Conservation (phyloP, 2,888 invertebrate genomes). For the Stegana nigrithorax region DNA sequence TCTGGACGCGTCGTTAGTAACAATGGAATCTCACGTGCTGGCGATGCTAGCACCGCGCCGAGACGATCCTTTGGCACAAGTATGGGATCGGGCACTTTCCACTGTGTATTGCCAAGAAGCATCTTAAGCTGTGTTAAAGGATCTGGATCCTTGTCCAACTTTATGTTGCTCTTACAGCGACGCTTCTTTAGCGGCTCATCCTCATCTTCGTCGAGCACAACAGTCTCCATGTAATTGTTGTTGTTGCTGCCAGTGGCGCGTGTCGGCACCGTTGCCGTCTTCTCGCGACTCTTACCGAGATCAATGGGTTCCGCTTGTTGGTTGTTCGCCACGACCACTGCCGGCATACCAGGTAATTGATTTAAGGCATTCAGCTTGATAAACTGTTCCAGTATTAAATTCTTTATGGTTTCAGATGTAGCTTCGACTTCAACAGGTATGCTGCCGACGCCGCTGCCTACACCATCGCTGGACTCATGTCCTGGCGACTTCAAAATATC, state of each 20-base stretch:
- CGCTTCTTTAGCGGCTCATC: slow-evolving; percentile 70
- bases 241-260: neutral
- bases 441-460: slow-evolving; percentile 15
- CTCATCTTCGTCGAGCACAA: slow-evolving; percentile 58
- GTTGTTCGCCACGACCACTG: slow-evolving; percentile 37
- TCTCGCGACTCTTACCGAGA: slow-evolving; percentile 69
- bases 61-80: slow-evolving; percentile 82
- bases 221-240: slow-evolving; percentile 66
- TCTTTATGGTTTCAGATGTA: slow-evolving; percentile 73
- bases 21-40: slow-evolving; percentile 82
- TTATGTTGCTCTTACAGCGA: slow-evolving; percentile 65
- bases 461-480: slow-evolving; percentile 70
- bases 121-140: slow-evolving; percentile 80
- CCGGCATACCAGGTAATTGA: slow-evolving; percentile 39
- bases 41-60: slow-evolving; percentile 77
- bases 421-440: slow-evolving; percentile 71
- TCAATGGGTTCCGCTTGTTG: slow-evolving; percentile 77
- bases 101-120: slow-evolving; percentile 75
- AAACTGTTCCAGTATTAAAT: slow-evolving; percentile 60
- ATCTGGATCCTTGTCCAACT: slow-evolving; percentile 71
- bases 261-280: neutral
- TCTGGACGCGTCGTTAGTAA: slow-evolving; percentile 79
- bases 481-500: slow-evolving; percentile 81
- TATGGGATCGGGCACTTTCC: slow-evolving; percentile 84
- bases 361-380: slow-evolving; percentile 53